A percentile compares a stretch with the other conserved stretches of the same genome.
Evolutionary conservation across 1,140 invertebrate species (phyloP).

Genomic region (Scaptomyza montana): DNA sequence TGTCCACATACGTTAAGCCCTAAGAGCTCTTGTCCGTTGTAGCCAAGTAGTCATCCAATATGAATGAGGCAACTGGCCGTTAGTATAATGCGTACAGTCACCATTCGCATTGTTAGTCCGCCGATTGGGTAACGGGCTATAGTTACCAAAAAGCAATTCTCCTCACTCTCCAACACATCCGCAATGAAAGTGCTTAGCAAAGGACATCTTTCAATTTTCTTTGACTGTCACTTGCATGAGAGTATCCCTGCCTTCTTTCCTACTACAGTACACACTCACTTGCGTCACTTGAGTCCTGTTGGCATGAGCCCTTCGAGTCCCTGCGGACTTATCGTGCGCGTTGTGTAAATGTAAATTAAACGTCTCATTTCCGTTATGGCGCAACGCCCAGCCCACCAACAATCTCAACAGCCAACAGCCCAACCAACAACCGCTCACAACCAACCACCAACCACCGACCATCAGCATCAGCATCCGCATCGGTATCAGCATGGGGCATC

Average conservation of each 20-base stretch:
- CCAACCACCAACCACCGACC: conserved; percentile 53
- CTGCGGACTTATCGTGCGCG: conserved; percentile 38
- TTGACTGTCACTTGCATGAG: conserved; percentile 70
- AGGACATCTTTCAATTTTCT: conserved; percentile 48
- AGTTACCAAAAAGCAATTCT: background rate
- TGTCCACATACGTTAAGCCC: background rate
- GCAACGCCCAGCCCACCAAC: conserved; percentile 25
- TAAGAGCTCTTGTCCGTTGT: conserved; percentile 41
- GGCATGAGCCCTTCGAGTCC: conserved; percentile 2
- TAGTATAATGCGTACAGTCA: conserved; percentile 58
- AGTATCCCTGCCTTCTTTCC: background rate
- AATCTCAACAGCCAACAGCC: background rate
- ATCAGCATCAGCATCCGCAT: background rate
- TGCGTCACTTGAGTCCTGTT: background rate
- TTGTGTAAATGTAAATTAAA: conserved; percentile 81
- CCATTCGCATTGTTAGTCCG: conserved; percentile 48
- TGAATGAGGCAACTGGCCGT: conserved; percentile 45
- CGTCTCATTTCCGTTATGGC: conserved; percentile 78
- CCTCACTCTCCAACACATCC: background rate
- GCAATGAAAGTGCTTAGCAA: background rate
- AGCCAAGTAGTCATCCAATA: conserved; percentile 52
- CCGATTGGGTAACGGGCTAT: conserved; percentile 11
- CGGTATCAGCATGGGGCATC: conserved; percentile 2
- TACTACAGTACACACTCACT: background rate
- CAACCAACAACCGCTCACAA: conserved; percentile 14